Base-by-base conservation (phyloP, 2,113 vertebrate genomes). In the Oryzias melastigma region DNA sequence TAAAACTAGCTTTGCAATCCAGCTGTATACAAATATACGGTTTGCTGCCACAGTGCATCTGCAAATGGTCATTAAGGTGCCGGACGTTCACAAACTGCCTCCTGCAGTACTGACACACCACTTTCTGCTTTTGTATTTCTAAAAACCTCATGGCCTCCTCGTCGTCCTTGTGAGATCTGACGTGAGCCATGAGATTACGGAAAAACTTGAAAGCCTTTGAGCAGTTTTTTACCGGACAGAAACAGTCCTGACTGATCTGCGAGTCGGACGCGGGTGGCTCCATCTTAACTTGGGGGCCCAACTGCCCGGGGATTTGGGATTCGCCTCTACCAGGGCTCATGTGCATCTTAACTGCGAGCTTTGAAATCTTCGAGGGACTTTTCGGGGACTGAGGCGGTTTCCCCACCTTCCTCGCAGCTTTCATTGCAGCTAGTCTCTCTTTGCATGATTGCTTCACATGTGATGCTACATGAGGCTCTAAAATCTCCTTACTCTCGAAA, bases 201-300 rank as follows among this genome's bases (percentile, higher is more conserved):
- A 98, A 99, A 85, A 98, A 98, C 73, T 98, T 99, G 88, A 99
- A 99, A 54, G 95, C 95, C 85, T 98, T 99, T 75, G 95, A 94
- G 85, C 97, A 99, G 78, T 94, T 94, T 44, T 91, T 93, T 62
- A 99, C 97, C 42, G 97, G 97, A 84, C 97, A 98, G 48, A 94
- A 95, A 83, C 95, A 98, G 83, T 98, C 95, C 88, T 96, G 95
- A 69, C 94, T 89, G 70, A 94, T 92, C 57, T 94, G 87, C 44
- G 92, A 81, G 54, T 94, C 94, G 52, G 93, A 90, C 41, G 93
- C 93, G 44, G 93, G 90, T 83, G 94, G 86, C 4, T 93, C 94
- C 52, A 89, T 89, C 65, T 93, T 95, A 58, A 93, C 89, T 1
- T 84, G 77, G 24, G 64, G 91, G 76, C 92, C 86, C 91, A 93